A percentile compares a stretch with the other conserved stretches of the same genome.
phyloP scores from a whole-genome alignment of 35 echinoderm and acorn worm species.

The Lytechinus variegatus region DNA sequence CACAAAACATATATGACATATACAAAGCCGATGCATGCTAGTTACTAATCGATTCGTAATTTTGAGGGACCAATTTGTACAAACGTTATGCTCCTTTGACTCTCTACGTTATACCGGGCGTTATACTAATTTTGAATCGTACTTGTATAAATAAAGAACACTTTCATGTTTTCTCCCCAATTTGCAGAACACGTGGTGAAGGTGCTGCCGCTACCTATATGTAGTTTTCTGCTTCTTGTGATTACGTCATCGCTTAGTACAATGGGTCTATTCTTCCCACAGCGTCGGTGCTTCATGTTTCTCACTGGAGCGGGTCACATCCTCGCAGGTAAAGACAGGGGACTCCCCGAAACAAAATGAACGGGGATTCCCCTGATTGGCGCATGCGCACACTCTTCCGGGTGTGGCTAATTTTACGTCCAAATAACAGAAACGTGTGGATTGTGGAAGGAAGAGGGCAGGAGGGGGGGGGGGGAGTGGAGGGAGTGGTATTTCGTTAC shows the following conservation, averaged over 20 bases:
- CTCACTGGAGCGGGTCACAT: conserved; percentile 62
- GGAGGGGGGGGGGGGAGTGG: no score
- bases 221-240: conserved; percentile 57
- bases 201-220: conserved; percentile 47
- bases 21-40: no score
- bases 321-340: conserved; percentile 48
- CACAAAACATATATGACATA: no score
- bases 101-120: no score
- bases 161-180: not conserved
- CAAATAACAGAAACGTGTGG: no score
- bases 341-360: not conserved
- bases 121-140: no score
- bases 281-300: conserved; percentile 74
- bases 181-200: conserved; percentile 52
- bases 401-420: not conserved
- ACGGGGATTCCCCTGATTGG: not conserved
- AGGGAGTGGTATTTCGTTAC: not conserved
- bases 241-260: conserved; percentile 60
- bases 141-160: no score
- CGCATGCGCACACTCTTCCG: not conserved
- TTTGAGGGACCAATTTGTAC: no score
- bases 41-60: no score
- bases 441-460: not conserved
- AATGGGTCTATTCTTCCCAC: conserved; percentile 71
- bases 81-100: no score